phyloP scores from a whole-genome alignment of 2,113 vertebrate species.

The Prietella phreatophila region DNA sequence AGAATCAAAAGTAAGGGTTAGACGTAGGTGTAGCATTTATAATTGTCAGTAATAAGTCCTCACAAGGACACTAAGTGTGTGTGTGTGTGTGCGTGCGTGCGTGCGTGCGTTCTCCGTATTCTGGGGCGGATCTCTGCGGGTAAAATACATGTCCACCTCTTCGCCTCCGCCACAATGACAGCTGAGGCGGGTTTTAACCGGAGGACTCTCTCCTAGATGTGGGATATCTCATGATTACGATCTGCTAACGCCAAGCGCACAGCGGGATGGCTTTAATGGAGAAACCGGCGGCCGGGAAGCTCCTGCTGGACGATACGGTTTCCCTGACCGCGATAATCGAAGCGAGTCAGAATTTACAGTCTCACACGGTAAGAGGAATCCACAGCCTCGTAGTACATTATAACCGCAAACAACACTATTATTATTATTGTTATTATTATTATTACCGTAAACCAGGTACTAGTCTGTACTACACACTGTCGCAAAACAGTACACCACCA shows the following conservation, averaged over 20 bases:
- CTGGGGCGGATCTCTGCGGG: constrained; percentile 37
- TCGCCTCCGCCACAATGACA: constrained; percentile 19
- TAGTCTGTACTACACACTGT: not conserved
- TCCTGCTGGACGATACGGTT: constrained; percentile 87
- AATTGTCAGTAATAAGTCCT: not conserved
- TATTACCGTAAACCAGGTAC: not conserved
- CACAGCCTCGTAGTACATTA: not conserved
- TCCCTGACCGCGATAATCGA: constrained; percentile 87
- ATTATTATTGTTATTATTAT: not conserved
- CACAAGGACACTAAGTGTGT: not conserved
- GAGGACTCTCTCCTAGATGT: not conserved
- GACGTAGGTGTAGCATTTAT: not conserved
- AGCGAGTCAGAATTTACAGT: constrained; percentile 89
- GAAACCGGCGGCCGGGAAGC: constrained; percentile 77
- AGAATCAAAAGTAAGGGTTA: not conserved
- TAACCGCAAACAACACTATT: too few relatives aligned
- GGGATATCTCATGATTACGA: not conserved
- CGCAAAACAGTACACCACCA: not conserved
- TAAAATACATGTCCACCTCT: constrained; percentile 11
- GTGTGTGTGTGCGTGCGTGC: not conserved
- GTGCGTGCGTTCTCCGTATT: not conserved
- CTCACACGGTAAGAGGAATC: constrained; percentile 83
- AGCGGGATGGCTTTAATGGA: constrained; percentile 85
- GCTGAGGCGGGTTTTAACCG: not conserved
- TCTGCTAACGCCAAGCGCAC: constrained; percentile 54